phyloP scores from a whole-genome alignment of 2,113 vertebrate species.

The Ammodytes marinus region DNA sequence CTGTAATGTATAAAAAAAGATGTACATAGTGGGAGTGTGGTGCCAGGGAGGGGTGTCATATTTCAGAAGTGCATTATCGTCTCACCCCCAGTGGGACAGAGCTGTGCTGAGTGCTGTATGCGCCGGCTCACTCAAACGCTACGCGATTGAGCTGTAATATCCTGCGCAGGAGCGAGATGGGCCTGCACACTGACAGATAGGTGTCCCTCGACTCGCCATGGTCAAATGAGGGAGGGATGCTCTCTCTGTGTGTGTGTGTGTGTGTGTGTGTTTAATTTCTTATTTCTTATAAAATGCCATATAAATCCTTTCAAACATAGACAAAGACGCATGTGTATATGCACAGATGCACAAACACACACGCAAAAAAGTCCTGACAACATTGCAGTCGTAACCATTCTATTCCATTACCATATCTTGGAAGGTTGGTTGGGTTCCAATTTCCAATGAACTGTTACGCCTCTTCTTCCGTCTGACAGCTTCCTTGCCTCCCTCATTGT shows the following conservation, averaged over 20 bases:
- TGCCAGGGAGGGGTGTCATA: slow-evolving; percentile 70
- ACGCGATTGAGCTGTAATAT: slow-evolving; percentile 74
- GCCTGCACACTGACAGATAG: slow-evolving; percentile 44
- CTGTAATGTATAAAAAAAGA: slow-evolving; percentile 29
- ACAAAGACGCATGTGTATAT: background rate
- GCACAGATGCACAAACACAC: background rate
- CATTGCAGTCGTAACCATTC: slow-evolving; percentile 31
- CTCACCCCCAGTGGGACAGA: slow-evolving; percentile 55
- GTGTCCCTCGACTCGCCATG: slow-evolving; percentile 24
- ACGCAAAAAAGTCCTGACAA: background rate
- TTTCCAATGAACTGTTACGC: background rate
- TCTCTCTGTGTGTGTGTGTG: slow-evolving; percentile 14
- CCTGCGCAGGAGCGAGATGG: slow-evolving; percentile 49
- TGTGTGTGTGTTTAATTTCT: background rate
- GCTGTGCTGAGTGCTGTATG: slow-evolving; percentile 72
- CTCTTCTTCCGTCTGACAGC: background rate
- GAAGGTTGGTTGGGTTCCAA: slow-evolving; percentile 39
- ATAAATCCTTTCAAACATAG: slow-evolving; percentile 4
- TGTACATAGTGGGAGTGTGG: slow-evolving; percentile 37
- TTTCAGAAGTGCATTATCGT: slow-evolving; percentile 77
- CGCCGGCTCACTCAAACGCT: slow-evolving; percentile 63
- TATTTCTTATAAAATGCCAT: background rate
- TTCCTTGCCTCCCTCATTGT: background rate
- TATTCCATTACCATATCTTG: slow-evolving; percentile 39
- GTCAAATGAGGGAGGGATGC: slow-evolving; percentile 25